Evolutionary conservation across 2,797 vertebrate species (phyloP).

Genomic region (Clarias platycephalus): DNA sequence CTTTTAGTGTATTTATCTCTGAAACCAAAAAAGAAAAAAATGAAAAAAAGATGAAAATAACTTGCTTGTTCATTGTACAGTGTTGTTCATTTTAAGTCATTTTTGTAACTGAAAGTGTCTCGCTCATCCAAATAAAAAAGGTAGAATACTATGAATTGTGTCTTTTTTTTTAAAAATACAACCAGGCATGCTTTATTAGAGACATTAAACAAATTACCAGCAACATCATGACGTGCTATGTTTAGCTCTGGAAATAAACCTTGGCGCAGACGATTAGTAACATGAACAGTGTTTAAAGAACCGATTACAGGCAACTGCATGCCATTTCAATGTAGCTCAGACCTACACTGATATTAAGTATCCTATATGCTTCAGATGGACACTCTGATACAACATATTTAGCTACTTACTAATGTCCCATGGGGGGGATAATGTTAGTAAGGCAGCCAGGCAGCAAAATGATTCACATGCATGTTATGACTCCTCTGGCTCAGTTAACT

Average conservation of each 20-base stretch:
- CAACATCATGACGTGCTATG: neutral
- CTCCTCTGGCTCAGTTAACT: neutral
- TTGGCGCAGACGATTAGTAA: neutral
- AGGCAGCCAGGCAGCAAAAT: neutral
- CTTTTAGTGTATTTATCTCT: constrained; percentile 82
- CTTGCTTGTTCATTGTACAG: constrained; percentile 84
- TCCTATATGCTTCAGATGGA: neutral
- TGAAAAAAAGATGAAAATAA: constrained; percentile 66
- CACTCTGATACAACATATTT: neutral
- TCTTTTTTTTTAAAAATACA: neutral
- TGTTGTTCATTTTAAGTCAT: constrained; percentile 85
- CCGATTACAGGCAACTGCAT: neutral
- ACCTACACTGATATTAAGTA: neutral
- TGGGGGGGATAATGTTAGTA: neutral
- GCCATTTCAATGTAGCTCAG: neutral
- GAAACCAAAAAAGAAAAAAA: constrained; percentile 70
- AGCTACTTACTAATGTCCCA: neutral
- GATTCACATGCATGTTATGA: constrained; percentile 6
- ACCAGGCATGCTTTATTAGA: neutral
- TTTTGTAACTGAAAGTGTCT: constrained; percentile 88
- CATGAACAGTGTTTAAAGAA: constrained; percentile 4
- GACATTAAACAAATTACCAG: constrained; percentile 1
- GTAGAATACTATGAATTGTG: constrained; percentile 61
- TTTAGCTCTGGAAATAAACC: neutral
- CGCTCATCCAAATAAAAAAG: constrained; percentile 83